A percentile compares a stretch with the other conserved stretches of the same genome.
Evolutionary conservation across 2,888 invertebrate genomes (phyloP).

Genomic region (Himalopsyche kuldschensis): DNA sequence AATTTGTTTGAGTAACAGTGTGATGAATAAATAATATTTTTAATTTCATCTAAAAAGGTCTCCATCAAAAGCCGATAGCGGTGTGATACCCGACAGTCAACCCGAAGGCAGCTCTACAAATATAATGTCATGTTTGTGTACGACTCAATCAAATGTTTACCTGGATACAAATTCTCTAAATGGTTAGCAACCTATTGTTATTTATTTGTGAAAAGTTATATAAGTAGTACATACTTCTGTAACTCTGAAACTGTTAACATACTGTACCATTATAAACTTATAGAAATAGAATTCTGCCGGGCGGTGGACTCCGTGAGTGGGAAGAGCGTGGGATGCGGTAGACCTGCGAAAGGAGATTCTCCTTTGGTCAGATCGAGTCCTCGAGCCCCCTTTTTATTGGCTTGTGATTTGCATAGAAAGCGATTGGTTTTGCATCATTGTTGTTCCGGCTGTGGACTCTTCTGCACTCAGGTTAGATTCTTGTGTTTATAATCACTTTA

Average conservation of each 20-base stretch:
- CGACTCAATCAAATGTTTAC: conserved; percentile 25
- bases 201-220: conserved; percentile 18
- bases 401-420: conserved; percentile 78
- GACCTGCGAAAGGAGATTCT: conserved; percentile 60
- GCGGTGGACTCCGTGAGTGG: conserved; percentile 77
- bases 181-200: conserved; percentile 7
- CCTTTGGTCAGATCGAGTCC: conserved; percentile 71
- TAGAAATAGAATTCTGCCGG: conserved; percentile 69
- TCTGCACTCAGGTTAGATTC: conserved; percentile 76
- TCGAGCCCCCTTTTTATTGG: conserved; percentile 75
- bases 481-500: background rate
- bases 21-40: too few relatives aligned
- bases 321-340: conserved; percentile 79
- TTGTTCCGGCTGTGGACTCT: conserved; percentile 87
- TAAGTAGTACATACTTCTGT: background rate
- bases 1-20: too few relatives aligned
- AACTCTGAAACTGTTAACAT: background rate
- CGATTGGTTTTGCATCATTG: conserved; percentile 81
- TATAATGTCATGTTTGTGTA: conserved; percentile 30
- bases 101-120: conserved; percentile 7
- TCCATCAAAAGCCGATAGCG: conserved; percentile 4
- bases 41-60: background rate
- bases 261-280: background rate
- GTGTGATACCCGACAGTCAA: conserved; percentile 5
- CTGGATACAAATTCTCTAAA: conserved; percentile 18